Evolutionary conservation across 2,888 invertebrate species (phyloP).

Genomic region (Nineta flava): DNA sequence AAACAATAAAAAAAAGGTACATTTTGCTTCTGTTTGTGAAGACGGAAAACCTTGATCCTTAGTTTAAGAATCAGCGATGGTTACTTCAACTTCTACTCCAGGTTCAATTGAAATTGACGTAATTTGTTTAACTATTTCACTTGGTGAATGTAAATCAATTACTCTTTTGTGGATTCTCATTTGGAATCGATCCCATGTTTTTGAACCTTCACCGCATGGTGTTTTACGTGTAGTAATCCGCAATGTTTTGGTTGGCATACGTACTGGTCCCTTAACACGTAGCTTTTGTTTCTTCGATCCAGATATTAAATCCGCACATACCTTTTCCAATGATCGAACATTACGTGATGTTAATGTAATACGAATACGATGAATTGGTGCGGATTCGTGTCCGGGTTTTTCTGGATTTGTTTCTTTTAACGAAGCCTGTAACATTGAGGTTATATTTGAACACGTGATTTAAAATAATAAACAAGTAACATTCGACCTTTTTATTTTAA

Average conservation of each 20-base stretch:
- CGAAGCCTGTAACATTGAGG: constrained; percentile 19
- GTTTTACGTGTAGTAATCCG: constrained; percentile 99
- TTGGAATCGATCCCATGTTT: constrained; percentile 92
- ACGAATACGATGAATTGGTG: constrained; percentile 87
- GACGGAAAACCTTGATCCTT: not conserved
- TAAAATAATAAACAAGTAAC: too few species aligned
- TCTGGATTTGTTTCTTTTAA: constrained; percentile 33
- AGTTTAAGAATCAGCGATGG: constrained; percentile 74
- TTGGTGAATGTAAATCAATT: constrained; percentile 95
- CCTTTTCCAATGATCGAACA: constrained; percentile 94
- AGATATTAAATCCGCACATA: constrained; percentile 89
- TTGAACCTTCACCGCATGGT: constrained; percentile 99
- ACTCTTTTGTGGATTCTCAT: constrained; percentile 99
- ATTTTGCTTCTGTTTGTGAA: too few species aligned
- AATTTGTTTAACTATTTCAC: constrained; percentile 98
- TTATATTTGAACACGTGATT: constrained; percentile 7
- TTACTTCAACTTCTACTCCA: constrained; percentile 98
- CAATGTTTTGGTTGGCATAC: constrained; percentile 96
- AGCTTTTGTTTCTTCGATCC: constrained; percentile 95
- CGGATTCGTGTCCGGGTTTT: constrained; percentile 76
- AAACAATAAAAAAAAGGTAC: too few species aligned
- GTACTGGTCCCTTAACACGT: constrained; percentile 94
- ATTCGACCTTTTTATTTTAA: too few species aligned
- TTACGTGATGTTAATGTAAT: constrained; percentile 96
- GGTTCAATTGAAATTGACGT: constrained; percentile 99